A percentile compares a stretch with the other conserved stretches of the same genome.
Evolutionary conservation across 2,113 vertebrate genomes (phyloP).

Genomic region (Pteruthius melanotis): DNA sequence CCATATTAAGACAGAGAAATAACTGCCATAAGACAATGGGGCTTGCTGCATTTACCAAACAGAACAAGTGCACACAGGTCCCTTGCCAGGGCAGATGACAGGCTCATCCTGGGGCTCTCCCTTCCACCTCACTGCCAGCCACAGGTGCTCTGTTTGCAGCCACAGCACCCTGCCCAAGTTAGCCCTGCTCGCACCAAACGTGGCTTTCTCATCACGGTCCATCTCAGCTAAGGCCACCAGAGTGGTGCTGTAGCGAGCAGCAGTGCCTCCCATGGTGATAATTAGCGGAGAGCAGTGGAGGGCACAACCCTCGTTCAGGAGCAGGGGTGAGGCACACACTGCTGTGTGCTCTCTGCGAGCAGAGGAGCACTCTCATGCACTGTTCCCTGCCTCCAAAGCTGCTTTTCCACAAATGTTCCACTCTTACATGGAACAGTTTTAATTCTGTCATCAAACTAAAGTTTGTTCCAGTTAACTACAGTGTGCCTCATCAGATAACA

Average conservation of each 20-base stretch:
- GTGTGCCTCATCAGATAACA: background rate
- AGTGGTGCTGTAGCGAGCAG: background rate
- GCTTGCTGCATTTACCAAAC: background rate
- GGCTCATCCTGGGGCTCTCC: background rate
- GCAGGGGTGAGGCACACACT: accelerated
- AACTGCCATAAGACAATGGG: background rate
- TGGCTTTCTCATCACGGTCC: background rate
- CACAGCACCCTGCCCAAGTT: accelerated
- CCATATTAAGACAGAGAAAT: background rate
- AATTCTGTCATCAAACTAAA: background rate
- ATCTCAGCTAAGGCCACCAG: background rate
- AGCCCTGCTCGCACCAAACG: background rate
- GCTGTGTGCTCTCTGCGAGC: accelerated
- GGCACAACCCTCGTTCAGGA: background rate
- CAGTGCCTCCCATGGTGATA: background rate
- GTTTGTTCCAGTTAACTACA: background rate
- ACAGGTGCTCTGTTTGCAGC: accelerated
- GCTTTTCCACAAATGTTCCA: background rate
- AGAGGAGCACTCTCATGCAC: background rate
- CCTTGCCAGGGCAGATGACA: background rate
- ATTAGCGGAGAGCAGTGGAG: accelerated
- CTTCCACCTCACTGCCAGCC: accelerated
- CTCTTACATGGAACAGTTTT: background rate
- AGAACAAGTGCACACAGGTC: background rate
- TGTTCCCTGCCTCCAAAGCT: background rate